Evolutionary conservation across 53 echinoderm and acorn worm species (phyloP), one percentile per base, ranked within the genome.

Genomic region (Echinometra lucunter): DNA sequence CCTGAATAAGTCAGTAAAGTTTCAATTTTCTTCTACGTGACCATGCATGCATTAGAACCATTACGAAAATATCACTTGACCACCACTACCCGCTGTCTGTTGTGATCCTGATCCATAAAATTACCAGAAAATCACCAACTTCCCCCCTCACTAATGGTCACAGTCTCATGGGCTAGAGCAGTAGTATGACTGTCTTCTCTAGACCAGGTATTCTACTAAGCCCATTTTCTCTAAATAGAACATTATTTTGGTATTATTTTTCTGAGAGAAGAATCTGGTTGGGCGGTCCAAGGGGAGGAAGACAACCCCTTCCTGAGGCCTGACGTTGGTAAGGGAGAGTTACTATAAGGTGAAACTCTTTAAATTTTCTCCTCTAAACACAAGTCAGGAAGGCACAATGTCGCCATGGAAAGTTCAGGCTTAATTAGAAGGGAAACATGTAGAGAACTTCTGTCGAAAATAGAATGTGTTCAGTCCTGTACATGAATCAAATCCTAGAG

Each of bases 121-220:
- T 85, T 85, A 85, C 85, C 85, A 85, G 85, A 85, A 85, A 85
- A 85, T 85, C 85, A 85, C 85, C 30, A 53, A 85, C 85, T 85
- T 85, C 85, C 85, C 81, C n/a, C 44, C 49, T 28, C 30, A 13
- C 37, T n/a, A 13, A 34, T 28, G 85, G 85, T 85, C 85, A 85
- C 28, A 45, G 49, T 85, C 49, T 85, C 85, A 85, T 85, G 28
- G 49, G 85, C 85, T 49, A 28, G 49, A n/a, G 0, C 30, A 85
- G 47, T 9, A 85, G 47, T 9, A 49, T 85, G 85, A 85, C 85
- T 85, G 85, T 47, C 78, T 78, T 40, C 42, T 45, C 53, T 47
- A 1, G 3, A 85, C 6, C 85, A 85, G 49, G 85, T 85, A 85
- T 49, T 25, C 45, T 47, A 47, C 53, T 49, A 85, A 85, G 49